Percentiles rank a stretch among this genome's conserved stretches.
phyloP scores from a whole-genome alignment of 2,797 vertebrate species.

The Sebastiscus tertius region DNA sequence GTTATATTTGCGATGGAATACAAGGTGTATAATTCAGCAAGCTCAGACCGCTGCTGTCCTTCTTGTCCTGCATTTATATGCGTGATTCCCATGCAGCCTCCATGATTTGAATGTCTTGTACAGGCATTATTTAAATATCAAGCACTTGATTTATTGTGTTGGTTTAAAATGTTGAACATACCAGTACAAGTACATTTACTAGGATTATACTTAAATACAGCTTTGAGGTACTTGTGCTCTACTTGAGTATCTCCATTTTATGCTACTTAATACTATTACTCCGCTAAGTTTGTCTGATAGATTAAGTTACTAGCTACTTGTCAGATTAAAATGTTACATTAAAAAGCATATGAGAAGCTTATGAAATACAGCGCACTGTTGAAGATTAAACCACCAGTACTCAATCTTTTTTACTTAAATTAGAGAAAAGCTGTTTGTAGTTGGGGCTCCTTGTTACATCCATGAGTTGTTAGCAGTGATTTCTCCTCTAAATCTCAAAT shows the following conservation, averaged over 20 bases:
- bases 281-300: background rate
- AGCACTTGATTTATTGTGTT: background rate
- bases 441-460: background rate
- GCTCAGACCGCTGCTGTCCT: background rate
- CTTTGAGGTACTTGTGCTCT: background rate
- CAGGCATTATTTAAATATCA: background rate
- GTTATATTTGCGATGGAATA: constrained; percentile 3
- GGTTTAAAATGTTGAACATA: background rate
- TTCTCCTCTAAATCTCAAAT: background rate
- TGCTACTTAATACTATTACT: background rate
- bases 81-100: background rate
- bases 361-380: background rate
- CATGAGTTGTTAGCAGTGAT: background rate
- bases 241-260: background rate
- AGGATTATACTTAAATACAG: background rate
- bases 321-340: background rate
- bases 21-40: background rate
- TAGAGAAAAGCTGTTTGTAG: no score
- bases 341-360: background rate
- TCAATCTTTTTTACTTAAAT: no score
- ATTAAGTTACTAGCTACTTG: background rate
- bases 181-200: background rate
- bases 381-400: background rate
- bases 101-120: background rate
- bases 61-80: background rate